Conservation (phyloP, 2,888 invertebrate species). For the Drosophila meridiana region DNA sequence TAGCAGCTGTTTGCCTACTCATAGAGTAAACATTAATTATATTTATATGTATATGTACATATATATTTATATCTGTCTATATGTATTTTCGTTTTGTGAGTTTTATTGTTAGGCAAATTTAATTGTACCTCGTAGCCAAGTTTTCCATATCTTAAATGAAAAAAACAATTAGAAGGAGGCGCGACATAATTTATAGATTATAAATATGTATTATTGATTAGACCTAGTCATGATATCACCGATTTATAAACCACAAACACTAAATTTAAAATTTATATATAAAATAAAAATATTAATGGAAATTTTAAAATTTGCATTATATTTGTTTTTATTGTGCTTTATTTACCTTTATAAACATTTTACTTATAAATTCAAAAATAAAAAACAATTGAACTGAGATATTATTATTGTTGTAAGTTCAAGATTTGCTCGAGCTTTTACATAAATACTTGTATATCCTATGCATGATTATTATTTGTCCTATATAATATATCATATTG, state of each 20-base stretch:
- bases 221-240: not conserved
- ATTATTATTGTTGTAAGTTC: too few species aligned
- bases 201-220: not conserved
- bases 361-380: too few species aligned
- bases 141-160: not conserved
- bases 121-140: not conserved
- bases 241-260: not conserved
- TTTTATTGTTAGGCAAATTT: not conserved
- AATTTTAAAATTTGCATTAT: too few species aligned
- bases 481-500: too few species aligned
- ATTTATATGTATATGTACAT: not conserved
- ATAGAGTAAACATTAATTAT: slow-evolving; percentile 10
- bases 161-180: not conserved
- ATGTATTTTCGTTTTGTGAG: not conserved
- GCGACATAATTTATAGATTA: not conserved
- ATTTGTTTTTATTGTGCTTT: too few species aligned
- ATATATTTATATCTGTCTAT: not conserved
- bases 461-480: too few species aligned
- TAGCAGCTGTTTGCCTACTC: slow-evolving; percentile 24
- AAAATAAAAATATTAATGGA: too few species aligned
- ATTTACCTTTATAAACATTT: too few species aligned
- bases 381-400: too few species aligned
- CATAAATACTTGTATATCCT: too few species aligned
- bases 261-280: too few species aligned
- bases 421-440: too few species aligned